A percentile compares a stretch with the other conserved stretches of the same genome.
These are phyloP conservation scores for Limnephilus rhombicus DNA, from an alignment of 2,888 invertebrate species.

Conservation along the genomic window DNA sequence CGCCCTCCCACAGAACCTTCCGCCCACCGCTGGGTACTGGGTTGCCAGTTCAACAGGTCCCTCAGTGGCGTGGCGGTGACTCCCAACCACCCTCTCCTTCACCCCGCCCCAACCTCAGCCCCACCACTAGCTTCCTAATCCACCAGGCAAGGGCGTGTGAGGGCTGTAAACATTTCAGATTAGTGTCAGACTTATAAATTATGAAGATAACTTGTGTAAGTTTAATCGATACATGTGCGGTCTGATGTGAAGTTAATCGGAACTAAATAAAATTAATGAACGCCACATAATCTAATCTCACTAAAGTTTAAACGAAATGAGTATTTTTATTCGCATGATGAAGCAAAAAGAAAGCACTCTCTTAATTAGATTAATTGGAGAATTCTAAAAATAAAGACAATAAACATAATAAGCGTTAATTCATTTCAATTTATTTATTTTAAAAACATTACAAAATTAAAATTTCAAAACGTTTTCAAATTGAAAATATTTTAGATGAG, in stretches of 20 bases:
- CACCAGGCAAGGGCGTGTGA: conserved; percentile 45
- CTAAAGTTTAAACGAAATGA: neutral
- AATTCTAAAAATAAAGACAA: too few species aligned
- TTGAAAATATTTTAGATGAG: too few species aligned
- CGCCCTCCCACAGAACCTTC: conserved; percentile 7
- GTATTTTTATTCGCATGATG: neutral
- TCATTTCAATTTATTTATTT: too few species aligned
- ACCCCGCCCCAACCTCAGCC: neutral
- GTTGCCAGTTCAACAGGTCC: conserved; percentile 61
- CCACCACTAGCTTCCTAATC: conserved; percentile 55
- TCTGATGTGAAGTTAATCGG: neutral
- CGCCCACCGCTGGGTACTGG: neutral
- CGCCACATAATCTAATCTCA: neutral
- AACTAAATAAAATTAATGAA: neutral
- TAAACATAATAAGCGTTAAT: too few species aligned
- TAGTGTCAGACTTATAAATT: conserved; percentile 48
- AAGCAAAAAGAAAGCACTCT: neutral
- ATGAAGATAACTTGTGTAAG: conserved; percentile 28
- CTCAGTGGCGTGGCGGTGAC: conserved; percentile 26
- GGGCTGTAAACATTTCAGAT: conserved; percentile 48
- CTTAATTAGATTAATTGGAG: too few species aligned
- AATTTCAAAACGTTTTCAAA: too few species aligned
- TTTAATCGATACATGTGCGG: conserved; percentile 9
- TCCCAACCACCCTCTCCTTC: conserved; percentile 15
- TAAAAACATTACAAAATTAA: too few species aligned